Percentiles rank a stretch among this genome's conserved stretches.
phyloP scores from a whole-genome alignment of 2,797 vertebrate genomes.

The Sebastes itinus region DNA sequence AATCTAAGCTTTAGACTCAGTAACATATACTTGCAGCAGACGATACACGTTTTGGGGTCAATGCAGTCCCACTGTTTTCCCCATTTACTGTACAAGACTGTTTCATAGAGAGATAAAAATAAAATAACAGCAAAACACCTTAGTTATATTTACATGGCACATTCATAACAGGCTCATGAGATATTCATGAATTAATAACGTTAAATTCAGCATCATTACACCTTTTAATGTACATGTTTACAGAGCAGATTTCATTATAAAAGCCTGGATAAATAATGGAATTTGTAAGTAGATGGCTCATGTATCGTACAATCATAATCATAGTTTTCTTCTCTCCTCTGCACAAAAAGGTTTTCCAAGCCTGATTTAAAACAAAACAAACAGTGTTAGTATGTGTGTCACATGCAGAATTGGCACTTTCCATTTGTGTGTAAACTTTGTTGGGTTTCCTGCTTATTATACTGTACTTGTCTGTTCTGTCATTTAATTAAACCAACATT shows the following conservation, averaged over 20 bases:
- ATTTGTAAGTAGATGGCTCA: neutral
- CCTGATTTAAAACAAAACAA: neutral
- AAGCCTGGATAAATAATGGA: neutral
- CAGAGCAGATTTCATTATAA: conserved; percentile 48
- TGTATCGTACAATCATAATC: neutral
- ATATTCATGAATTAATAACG: conserved; percentile 23
- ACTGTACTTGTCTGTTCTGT: neutral
- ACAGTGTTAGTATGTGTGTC: neutral
- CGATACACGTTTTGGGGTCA: neutral
- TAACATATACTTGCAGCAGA: conserved; percentile 25
- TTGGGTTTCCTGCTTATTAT: no score
- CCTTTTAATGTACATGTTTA: neutral
- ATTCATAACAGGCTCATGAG: conserved; percentile 49
- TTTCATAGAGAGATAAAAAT: conserved; percentile 9
- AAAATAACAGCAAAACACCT: conserved; percentile 4
- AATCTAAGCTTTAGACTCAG: conserved; percentile 11
- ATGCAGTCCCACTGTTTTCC: neutral
- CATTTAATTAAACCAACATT: neutral
- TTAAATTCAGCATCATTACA: conserved; percentile 8
- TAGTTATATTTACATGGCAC: conserved; percentile 33
- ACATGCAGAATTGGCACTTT: neutral
- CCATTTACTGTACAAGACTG: conserved; percentile 13
- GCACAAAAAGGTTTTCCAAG: neutral
- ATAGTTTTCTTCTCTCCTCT: neutral
- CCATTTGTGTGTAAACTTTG: neutral